Evolutionary conservation across 2,888 invertebrate species (phyloP).

Genomic region (Augochlorella aurata): DNA sequence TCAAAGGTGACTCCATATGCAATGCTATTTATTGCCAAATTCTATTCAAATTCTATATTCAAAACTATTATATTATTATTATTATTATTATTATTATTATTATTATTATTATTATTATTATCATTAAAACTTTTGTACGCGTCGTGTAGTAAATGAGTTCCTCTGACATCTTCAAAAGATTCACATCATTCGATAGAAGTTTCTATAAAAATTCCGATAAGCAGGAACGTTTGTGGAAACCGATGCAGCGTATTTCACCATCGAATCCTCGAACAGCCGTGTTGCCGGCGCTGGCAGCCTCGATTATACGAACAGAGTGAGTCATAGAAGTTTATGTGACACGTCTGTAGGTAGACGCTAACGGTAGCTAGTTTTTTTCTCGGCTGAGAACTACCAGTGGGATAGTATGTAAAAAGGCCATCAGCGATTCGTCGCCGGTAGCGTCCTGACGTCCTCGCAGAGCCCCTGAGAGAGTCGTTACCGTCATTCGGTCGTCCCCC

Average conservation of each 20-base stretch:
- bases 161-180: no score
- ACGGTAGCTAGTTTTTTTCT: slow-evolving; percentile 31
- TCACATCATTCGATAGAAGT: no score
- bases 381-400: slow-evolving; percentile 33
- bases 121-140: no score
- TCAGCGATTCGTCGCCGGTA: slow-evolving; percentile 50
- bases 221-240: no score
- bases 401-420: slow-evolving; percentile 61
- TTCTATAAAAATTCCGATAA: no score
- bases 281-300: neutral
- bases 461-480: slow-evolving; percentile 72
- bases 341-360: slow-evolving; percentile 35
- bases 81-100: no score
- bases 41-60: no score
- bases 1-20: no score
- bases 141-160: no score
- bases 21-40: no score
- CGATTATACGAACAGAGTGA: slow-evolving; percentile 31
- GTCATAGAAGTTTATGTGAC: slow-evolving; percentile 56
- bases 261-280: neutral
- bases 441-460: slow-evolving; percentile 38
- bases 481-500: slow-evolving; percentile 31
- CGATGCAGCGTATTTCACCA: neutral
- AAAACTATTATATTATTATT: no score
- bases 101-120: no score